Percentiles rank a stretch among this genome's conserved stretches.
phyloP scores from a whole-genome alignment of 2,888 invertebrate genomes.

The Willowsia nigromaculata region DNA sequence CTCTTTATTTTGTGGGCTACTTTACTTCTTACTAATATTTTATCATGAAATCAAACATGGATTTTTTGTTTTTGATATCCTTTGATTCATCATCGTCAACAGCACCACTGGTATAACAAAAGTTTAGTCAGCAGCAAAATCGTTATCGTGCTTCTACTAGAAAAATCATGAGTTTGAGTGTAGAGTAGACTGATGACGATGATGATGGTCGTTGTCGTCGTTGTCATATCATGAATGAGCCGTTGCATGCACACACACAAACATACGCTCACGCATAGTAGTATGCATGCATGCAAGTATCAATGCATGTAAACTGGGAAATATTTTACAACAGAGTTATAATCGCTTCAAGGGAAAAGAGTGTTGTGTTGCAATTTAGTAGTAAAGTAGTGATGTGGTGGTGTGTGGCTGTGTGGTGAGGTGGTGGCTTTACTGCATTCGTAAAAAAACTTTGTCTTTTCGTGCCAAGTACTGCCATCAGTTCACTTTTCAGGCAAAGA shows the following conservation, averaged over 20 bases:
- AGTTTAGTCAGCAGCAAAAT: constrained; percentile 31
- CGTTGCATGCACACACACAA: constrained; percentile 57
- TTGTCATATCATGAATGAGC: constrained; percentile 63
- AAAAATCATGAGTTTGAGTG: constrained; percentile 7
- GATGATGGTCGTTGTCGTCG: constrained; percentile 29
- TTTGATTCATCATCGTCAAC: constrained; percentile 20
- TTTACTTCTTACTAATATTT: background rate
- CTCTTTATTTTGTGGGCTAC: background rate
- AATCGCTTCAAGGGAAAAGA: constrained; percentile 66
- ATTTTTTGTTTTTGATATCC: background rate
- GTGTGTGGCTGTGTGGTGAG: constrained; percentile 39
- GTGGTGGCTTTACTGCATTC: background rate
- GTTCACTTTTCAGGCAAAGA: constrained; percentile 18
- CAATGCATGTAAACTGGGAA: constrained; percentile 40
- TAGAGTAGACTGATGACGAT: background rate
- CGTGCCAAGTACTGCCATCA: constrained; percentile 67
- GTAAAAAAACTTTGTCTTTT: constrained; percentile 60
- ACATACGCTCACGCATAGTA: constrained; percentile 1
- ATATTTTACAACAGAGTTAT: constrained; percentile 49
- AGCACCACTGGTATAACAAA: background rate
- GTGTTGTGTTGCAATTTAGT: constrained; percentile 37
- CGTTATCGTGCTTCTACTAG: constrained; percentile 31
- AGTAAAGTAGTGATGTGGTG: background rate
- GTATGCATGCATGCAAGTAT: constrained; percentile 42
- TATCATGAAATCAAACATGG: background rate